These are phyloP conservation scores for Drepana arcuata DNA, from an alignment of 1,140 invertebrate genomes.

Conservation along the genomic window DNA sequence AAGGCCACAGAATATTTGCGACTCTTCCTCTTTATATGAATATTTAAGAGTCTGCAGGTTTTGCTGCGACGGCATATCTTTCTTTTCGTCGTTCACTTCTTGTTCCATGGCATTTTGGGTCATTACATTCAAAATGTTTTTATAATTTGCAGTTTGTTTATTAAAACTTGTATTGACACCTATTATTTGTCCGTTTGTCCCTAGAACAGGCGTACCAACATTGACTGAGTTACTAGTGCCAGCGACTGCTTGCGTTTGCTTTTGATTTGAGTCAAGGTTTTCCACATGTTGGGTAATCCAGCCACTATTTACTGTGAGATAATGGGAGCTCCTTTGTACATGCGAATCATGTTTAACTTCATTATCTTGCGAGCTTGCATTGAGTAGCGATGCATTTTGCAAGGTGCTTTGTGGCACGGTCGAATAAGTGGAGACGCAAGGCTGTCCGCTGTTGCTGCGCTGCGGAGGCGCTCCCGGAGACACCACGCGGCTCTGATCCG, in stretches of 20 bases:
- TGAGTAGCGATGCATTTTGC: no score
- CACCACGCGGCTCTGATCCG: conserved; percentile 33
- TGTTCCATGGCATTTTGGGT: conserved; percentile 28
- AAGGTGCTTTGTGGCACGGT: conserved; percentile 33
- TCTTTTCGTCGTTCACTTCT: conserved; percentile 46
- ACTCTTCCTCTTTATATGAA: conserved; percentile 43
- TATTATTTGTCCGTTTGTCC: conserved; percentile 73
- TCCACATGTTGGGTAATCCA: conserved; percentile 59
- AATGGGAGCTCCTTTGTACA: conserved; percentile 55
- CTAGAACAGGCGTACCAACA: conserved; percentile 62
- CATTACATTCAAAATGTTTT: conserved; percentile 27
- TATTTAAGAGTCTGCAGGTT: conserved; percentile 15
- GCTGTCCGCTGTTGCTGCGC: conserved; percentile 23
- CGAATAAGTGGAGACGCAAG: conserved; percentile 20
- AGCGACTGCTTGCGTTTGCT: conserved; percentile 20
- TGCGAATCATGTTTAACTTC: conserved; percentile 49
- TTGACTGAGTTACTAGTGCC: conserved; percentile 26
- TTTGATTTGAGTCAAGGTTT: conserved; percentile 30
- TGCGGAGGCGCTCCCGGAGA: conserved; percentile 32
- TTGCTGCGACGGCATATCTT: conserved; percentile 24
- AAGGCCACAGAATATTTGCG: conserved; percentile 58
- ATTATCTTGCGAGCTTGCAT: conserved; percentile 25
- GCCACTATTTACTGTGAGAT: conserved; percentile 59
- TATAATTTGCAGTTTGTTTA: conserved; percentile 34
- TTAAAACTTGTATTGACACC: conserved; percentile 67